phyloP scores from a whole-genome alignment of 2,797 vertebrate genomes.

The Menidia menidia region DNA sequence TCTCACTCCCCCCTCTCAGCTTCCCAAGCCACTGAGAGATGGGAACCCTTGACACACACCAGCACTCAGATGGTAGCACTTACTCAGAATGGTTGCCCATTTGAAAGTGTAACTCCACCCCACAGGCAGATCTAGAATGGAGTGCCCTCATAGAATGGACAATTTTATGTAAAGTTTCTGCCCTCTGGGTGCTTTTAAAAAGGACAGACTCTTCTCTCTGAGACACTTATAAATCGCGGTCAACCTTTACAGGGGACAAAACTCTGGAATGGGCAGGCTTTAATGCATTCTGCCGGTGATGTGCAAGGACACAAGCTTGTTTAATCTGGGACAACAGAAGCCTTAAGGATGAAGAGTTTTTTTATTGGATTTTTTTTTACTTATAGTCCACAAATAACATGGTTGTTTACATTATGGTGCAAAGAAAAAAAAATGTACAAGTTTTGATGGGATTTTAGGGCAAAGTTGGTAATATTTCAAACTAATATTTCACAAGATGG shows the following conservation, averaged over 20 bases:
- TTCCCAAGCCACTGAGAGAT: constrained; percentile 66
- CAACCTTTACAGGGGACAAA: constrained; percentile 69
- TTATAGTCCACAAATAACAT: background rate
- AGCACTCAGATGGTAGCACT: constrained; percentile 74
- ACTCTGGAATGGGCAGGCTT: constrained; percentile 27
- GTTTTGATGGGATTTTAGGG: background rate
- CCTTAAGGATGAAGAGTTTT: constrained; percentile 18
- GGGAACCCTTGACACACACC: constrained; percentile 63
- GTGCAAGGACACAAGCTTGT: constrained; percentile 19
- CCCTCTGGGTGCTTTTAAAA: constrained; percentile 66
- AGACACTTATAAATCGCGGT: constrained; percentile 62
- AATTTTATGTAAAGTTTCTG: constrained; percentile 67
- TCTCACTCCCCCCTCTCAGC: constrained; percentile 44
- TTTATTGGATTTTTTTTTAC: background rate
- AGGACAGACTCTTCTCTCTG: constrained; percentile 60
- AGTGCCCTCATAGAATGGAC: constrained; percentile 53
- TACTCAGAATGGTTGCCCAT: constrained; percentile 64
- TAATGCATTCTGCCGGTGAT: constrained; percentile 19
- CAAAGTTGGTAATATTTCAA: background rate
- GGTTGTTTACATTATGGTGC: background rate
- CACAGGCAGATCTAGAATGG: constrained; percentile 60
- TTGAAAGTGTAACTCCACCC: constrained; percentile 74
- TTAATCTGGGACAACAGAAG: constrained; percentile 56
- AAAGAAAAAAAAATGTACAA: background rate
- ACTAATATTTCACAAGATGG: background rate